phyloP scores from a whole-genome alignment of 1,140 invertebrate species.

The Drosophila miranda region DNA sequence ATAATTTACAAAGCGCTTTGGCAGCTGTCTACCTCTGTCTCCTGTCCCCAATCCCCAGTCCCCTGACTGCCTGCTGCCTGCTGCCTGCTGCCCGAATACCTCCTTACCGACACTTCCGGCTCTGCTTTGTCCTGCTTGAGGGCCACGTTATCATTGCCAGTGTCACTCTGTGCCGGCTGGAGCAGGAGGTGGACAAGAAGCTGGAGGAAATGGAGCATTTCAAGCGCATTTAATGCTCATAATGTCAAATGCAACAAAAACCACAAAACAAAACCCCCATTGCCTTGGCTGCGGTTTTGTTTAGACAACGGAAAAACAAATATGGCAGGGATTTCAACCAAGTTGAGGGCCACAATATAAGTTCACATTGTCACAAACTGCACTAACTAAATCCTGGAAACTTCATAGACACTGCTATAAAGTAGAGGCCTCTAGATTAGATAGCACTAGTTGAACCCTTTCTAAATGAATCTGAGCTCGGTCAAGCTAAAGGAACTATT shows the following conservation, averaged over 20 bases:
- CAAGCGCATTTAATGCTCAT: conserved; percentile 69
- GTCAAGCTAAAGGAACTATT: no score
- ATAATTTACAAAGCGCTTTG: conserved; percentile 67
- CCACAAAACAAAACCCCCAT: conserved; percentile 25
- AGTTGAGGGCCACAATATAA: no score
- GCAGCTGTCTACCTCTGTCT: conserved; percentile 49
- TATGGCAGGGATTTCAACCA: no score
- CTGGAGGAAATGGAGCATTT: conserved; percentile 43
- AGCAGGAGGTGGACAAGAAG: background rate
- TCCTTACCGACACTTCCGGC: conserved; percentile 46
- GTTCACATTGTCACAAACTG: no score
- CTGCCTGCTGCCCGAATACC: conserved; percentile 14
- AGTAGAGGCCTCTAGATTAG: no score
- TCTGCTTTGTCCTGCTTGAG: background rate
- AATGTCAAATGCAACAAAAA: conserved; percentile 60
- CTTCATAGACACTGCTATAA: no score
- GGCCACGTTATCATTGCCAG: conserved; percentile 30
- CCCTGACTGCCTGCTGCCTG: background rate
- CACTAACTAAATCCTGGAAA: no score
- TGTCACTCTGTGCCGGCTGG: conserved; percentile 18
- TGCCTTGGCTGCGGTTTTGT: no score
- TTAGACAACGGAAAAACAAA: no score
- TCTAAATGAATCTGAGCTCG: no score
- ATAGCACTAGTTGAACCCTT: no score
- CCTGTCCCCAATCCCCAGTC: background rate